These are phyloP conservation scores for Zosterops hypoxanthus DNA, from an alignment of 2,113 vertebrate species.

Conservation along the genomic window DNA sequence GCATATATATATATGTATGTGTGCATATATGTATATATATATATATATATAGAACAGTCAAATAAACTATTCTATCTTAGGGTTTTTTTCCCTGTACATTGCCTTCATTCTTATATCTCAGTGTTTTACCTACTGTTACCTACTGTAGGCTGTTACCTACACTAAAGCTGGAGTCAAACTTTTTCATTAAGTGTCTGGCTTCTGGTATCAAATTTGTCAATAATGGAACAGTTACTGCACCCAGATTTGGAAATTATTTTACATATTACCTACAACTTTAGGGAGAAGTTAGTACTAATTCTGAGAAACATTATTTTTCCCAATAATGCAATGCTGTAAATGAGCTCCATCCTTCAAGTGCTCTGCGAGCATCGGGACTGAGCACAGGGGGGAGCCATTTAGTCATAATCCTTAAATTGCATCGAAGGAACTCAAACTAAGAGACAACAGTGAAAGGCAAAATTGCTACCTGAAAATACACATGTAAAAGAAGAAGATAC, in stretches of 20 bases:
- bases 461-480: not conserved
- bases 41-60: not conserved
- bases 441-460: not conserved
- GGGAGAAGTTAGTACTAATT: not conserved
- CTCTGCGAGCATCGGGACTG: not conserved
- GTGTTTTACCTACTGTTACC: not conserved
- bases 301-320: not conserved
- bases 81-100: not conserved
- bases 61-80: not conserved
- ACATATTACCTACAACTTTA: not conserved
- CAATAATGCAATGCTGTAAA: not conserved
- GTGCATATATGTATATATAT: too few relatives aligned
- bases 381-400: conserved; percentile 70
- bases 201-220: not conserved
- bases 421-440: not conserved
- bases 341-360: not conserved
- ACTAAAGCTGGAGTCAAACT: not conserved
- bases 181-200: not conserved
- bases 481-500: not conserved
- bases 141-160: not conserved
- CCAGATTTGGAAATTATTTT: not conserved
- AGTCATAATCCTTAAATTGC: conserved; percentile 26
- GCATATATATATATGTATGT: too few relatives aligned
- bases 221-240: accelerated
- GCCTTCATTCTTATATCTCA: not conserved